Conservation (phyloP, 2,113 vertebrate genomes). For the Alectura lathami region DNA sequence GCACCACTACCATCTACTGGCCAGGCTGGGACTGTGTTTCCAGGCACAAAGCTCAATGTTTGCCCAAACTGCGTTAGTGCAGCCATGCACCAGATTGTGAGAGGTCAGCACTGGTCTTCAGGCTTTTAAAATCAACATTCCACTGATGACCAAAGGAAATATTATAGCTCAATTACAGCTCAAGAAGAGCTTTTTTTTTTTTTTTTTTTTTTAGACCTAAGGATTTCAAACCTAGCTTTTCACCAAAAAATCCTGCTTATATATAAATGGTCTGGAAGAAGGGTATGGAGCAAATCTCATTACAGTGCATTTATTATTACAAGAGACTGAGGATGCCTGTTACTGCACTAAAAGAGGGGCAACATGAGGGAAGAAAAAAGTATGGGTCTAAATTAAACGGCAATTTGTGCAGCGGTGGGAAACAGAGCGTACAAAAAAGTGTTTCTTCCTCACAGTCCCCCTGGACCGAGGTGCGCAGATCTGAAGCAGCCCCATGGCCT, state of each 20-base stretch:
- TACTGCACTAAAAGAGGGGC: neutral
- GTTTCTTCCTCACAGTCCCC: neutral
- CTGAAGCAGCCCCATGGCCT: neutral
- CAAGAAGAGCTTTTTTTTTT: neutral
- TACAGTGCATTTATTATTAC: neutral
- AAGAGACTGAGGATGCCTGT: neutral
- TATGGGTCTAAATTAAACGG: neutral
- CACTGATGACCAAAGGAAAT: neutral
- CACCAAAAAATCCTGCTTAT: neutral
- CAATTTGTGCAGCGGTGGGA: neutral
- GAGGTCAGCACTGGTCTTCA: neutral
- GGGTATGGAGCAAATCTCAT: neutral
- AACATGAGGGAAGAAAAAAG: neutral
- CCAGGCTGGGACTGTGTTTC: neutral
- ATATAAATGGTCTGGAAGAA: neutral
- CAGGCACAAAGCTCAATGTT: neutral
- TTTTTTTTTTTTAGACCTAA: neutral
- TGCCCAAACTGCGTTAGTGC: neutral
- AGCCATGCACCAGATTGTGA: neutral
- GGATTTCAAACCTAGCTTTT: neutral
- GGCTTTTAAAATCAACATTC: neutral
- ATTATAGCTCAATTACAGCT: neutral
- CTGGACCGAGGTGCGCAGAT: neutral
- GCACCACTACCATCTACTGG: conserved; percentile 56
- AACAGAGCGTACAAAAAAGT: neutral